Evolutionary conservation across 2,888 invertebrate species (phyloP).

Genomic region (Machimus atricapillus): DNA sequence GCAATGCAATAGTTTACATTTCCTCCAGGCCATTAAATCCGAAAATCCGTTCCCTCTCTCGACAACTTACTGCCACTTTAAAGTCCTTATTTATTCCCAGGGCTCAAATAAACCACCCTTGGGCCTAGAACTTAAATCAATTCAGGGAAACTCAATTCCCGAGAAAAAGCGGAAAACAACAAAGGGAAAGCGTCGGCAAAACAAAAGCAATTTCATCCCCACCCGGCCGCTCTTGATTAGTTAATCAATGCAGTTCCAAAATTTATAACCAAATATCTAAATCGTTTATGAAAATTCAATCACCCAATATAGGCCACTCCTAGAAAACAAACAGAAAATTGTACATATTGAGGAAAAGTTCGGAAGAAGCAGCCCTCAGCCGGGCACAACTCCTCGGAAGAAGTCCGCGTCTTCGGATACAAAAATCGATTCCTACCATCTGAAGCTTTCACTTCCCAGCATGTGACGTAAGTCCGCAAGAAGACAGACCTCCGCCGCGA

Average conservation of each 20-base stretch:
- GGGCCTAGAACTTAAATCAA: constrained; percentile 14
- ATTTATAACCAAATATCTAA: constrained; percentile 33
- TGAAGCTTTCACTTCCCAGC: constrained; percentile 20
- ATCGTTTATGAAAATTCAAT: constrained; percentile 36
- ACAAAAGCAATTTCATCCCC: constrained; percentile 7
- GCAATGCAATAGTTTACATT: constrained; percentile 8
- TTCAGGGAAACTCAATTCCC: constrained; percentile 2
- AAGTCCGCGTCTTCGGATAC: neutral
- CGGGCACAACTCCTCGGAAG: neutral
- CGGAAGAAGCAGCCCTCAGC: neutral
- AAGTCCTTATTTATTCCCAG: constrained; percentile 11
- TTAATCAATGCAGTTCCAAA: constrained; percentile 32
- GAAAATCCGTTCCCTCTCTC: neutral
- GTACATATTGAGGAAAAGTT: constrained; percentile 5
- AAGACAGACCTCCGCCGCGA: neutral
- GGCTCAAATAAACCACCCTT: neutral
- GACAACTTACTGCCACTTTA: constrained; percentile 8
- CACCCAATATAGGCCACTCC: constrained; percentile 31
- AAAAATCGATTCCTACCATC: constrained; percentile 18
- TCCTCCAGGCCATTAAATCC: constrained; percentile 11
- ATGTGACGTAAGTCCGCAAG: constrained; percentile 29
- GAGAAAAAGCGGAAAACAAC: neutral
- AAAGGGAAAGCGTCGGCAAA: neutral
- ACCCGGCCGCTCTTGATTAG: constrained; percentile 15
- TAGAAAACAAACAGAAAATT: constrained; percentile 28